Evolutionary conservation across 2,113 vertebrate genomes (phyloP), one percentile per base, ranked within the genome.

Genomic region (Coturnix japonica): DNA sequence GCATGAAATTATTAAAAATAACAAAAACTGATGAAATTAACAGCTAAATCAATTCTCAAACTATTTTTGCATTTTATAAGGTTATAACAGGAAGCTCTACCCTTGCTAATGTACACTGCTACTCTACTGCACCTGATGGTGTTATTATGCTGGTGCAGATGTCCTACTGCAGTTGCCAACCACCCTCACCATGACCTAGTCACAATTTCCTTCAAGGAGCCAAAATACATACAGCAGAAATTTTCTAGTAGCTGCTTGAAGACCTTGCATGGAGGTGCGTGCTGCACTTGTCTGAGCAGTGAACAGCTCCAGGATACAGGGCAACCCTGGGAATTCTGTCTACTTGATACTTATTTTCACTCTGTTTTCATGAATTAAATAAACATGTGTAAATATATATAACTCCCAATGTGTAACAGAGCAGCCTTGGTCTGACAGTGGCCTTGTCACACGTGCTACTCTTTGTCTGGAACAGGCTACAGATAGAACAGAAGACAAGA

Each of bases 351-450:
- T 7, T 1, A 2, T 61, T 84, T 89, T 59, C 63, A 59, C 21
- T 43, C 23, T 35, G 28, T 22, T 18, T 49, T 81, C 18, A 72
- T 72, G 28, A 87, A 30, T 13, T 2, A 13, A 6, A 57, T 0
- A 37, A 2, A 43, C 1, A 28, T 4, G 1, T 17, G 1, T 17
- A 14, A 5, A 6, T 4, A 35, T 14, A 17, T 49, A 33, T 35
- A 75, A 46, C 26, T 71, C 5, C 10, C 78, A 20, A 18, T 0
- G 0, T 54, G 28, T 20, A 84, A 56, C 9, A 56, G 3, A 53
- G 69, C 44, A 70, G 17, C 28, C 18, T 4, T 41, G 18, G 13
- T 8, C 35, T 85, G 22, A 60, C 26, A 67, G 63, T 22, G 19
- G 22, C 17, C 20, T 79, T 89, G 63, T 47, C 7, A 1, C 1